phyloP scores from a whole-genome alignment of 2,113 vertebrate genomes.

The Agapornis roseicollis region DNA sequence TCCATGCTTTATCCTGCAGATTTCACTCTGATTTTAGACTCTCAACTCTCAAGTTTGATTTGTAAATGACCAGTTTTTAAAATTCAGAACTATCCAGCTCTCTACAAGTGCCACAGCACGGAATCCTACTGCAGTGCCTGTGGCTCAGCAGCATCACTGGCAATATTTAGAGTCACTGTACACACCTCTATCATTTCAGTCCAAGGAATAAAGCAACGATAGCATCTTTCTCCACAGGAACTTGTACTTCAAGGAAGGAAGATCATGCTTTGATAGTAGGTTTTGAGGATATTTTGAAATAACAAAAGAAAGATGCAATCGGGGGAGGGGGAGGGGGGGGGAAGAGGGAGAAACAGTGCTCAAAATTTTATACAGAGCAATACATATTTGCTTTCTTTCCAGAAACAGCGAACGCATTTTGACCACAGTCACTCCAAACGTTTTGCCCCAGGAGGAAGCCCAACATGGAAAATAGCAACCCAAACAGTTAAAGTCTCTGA shows the following conservation, averaged over 20 bases:
- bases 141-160: background rate
- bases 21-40: background rate
- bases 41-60: background rate
- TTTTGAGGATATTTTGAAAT: background rate
- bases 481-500: background rate
- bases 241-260: background rate
- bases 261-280: background rate
- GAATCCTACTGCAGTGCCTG: background rate
- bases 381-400: background rate
- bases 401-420: background rate
- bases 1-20: background rate
- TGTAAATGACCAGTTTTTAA: background rate
- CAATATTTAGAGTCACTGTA: background rate
- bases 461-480: background rate
- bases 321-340: fast-evolving
- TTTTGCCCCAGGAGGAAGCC: background rate
- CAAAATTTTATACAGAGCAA: background rate
- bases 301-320: background rate
- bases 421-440: background rate
- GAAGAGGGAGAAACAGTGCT: background rate
- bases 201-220: background rate
- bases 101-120: background rate
- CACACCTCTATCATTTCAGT: background rate
- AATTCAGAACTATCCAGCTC: background rate
- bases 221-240: background rate